Percentiles rank a stretch among this genome's conserved stretches.
Evolutionary conservation across 1,140 invertebrate species (phyloP).

Genomic region (Neodiprion fabricii): DNA sequence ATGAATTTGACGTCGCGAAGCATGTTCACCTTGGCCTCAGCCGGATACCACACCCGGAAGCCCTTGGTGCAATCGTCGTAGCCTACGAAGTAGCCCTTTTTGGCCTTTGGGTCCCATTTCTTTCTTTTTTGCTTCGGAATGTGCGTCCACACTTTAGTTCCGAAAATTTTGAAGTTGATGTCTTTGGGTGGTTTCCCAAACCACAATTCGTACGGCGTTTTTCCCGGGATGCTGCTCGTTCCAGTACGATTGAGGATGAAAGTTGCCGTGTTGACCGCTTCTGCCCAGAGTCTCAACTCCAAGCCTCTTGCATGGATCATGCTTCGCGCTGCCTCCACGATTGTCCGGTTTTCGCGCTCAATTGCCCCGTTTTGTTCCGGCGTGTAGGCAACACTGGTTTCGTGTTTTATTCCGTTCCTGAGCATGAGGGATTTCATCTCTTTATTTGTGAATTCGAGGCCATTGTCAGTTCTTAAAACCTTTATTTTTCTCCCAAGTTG

Average conservation of each 20-base stretch:
- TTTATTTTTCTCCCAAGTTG: slow-evolving; percentile 46
- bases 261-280: slow-evolving; percentile 34
- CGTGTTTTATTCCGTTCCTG: slow-evolving; percentile 25
- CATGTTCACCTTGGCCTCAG: slow-evolving; percentile 16
- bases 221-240: slow-evolving; percentile 8
- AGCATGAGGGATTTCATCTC: slow-evolving; percentile 17
- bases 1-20: slow-evolving; percentile 24
- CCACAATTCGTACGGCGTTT: slow-evolving; percentile 32
- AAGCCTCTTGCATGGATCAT: slow-evolving; percentile 38
- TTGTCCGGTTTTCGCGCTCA: slow-evolving; percentile 52
- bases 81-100: slow-evolving; percentile 16
- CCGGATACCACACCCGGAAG: slow-evolving; percentile 19
- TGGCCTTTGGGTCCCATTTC: slow-evolving; percentile 31
- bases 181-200: slow-evolving; percentile 22
- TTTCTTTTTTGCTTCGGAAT: slow-evolving; percentile 24
- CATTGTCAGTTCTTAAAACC: slow-evolving; percentile 27
- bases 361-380: slow-evolving; percentile 60
- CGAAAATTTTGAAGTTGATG: slow-evolving; percentile 23
- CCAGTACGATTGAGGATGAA: slow-evolving; percentile 27
- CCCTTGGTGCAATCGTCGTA: slow-evolving; percentile 21
- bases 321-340: slow-evolving; percentile 54
- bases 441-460: slow-evolving; percentile 25
- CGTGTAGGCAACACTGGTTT: slow-evolving; percentile 47
- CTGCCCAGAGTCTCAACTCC: slow-evolving; percentile 48
- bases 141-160: slow-evolving; percentile 20